These are phyloP conservation scores for Podilymbus podiceps DNA, from an alignment of 2,113 vertebrate species.

Conservation along the genomic window DNA sequence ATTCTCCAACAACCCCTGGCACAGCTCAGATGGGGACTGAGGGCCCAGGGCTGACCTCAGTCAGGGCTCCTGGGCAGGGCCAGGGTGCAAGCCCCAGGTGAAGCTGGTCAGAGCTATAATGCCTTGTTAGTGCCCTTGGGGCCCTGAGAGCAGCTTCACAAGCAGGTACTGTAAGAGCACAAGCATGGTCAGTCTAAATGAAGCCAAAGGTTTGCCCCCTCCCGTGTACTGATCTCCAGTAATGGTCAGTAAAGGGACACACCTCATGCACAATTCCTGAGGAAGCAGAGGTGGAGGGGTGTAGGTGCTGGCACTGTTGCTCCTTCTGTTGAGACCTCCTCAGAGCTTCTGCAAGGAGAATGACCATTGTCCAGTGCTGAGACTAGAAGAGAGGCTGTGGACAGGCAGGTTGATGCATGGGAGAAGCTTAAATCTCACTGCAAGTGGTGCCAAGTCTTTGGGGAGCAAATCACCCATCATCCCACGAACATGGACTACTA, in stretches of 20 bases:
- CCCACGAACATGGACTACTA: fast-evolving
- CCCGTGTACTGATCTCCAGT: not conserved
- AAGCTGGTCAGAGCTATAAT: not conserved
- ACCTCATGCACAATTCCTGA: not conserved
- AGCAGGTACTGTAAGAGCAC: not conserved
- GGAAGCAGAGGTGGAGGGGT: not conserved
- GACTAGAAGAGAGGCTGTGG: not conserved
- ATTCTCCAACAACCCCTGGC: too few relatives aligned
- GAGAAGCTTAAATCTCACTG: not conserved
- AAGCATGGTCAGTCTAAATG: not conserved
- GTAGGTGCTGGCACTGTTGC: not conserved
- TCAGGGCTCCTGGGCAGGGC: not conserved
- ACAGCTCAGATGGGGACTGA: not conserved
- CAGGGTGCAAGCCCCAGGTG: not conserved
- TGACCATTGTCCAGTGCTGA: not conserved
- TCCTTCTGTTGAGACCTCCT: not conserved
- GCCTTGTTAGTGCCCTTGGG: not conserved
- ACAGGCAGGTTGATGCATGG: not conserved
- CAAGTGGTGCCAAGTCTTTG: not conserved
- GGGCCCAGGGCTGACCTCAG: not conserved
- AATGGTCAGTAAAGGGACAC: not conserved
- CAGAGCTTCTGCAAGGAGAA: not conserved
- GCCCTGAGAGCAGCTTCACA: not conserved
- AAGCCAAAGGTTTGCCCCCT: not conserved
- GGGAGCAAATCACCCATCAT: not conserved